Evolutionary conservation across 2,797 vertebrate genomes (phyloP).

Genomic region (Pelodytes ibericus): DNA sequence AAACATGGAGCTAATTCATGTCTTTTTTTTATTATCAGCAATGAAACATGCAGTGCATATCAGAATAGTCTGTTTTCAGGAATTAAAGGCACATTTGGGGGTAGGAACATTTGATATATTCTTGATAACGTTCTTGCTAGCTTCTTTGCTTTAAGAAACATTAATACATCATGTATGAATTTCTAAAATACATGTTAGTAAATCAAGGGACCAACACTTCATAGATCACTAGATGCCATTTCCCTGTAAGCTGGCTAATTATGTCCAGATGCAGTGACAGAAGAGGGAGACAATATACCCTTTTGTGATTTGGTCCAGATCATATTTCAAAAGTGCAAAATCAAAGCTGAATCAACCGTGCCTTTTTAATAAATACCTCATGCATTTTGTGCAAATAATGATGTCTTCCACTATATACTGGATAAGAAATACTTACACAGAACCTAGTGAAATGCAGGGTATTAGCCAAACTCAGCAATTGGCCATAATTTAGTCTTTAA

Average conservation of each 20-base stretch:
- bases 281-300: constrained; percentile 63
- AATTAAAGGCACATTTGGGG: no score
- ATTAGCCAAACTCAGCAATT: constrained; percentile 26
- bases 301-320: constrained; percentile 63
- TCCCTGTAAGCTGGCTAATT: constrained; percentile 67
- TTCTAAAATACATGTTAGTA: constrained; percentile 59
- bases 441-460: constrained; percentile 19
- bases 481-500: constrained; percentile 26
- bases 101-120: no score
- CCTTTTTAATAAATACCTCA: constrained; percentile 66
- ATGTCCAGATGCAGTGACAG: constrained; percentile 70
- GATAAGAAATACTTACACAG: constrained; percentile 22
- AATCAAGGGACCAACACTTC: constrained; percentile 59
- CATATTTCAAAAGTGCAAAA: constrained; percentile 71
- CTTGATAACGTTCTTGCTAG: constrained; percentile 55
- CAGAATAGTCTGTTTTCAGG: no score
- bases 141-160: constrained; percentile 50
- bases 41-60: no score
- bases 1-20: no score
- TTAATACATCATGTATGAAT: constrained; percentile 52
- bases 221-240: constrained; percentile 62
- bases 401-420: constrained; percentile 45
- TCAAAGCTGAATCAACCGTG: constrained; percentile 65
- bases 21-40: no score
- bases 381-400: constrained; percentile 57